Base-by-base conservation (phyloP, 2,113 vertebrate genomes). In the Ibidorhyncha struthersii region DNA sequence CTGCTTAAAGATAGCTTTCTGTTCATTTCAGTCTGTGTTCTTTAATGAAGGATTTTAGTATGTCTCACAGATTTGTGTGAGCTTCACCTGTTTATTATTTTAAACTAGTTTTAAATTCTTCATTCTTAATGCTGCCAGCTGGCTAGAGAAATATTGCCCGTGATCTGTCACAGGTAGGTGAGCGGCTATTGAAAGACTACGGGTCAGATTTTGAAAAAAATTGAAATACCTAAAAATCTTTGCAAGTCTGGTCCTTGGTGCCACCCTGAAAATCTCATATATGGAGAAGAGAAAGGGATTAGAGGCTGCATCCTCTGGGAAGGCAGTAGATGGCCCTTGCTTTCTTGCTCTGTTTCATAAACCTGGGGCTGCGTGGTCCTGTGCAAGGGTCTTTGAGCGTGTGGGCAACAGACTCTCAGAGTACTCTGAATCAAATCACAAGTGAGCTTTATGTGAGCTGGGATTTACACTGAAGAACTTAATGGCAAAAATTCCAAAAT, bases 341-440 rank as follows among this genome's bases (percentile, higher is more conserved):
- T 58, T 40, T 27, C 73, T 65, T 27, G 20, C 53, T 77, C 10
- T 55, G 17, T 26, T 74, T 23, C 12, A 34, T 14, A 71, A 53
- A 5, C 14, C 10, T 34, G 9, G 27, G 34, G 15, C 30, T 82
- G 20, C 19, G 0, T 4, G 43, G 53, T 17, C 49, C 61, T 22
- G n/a, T 30, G 45, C 25, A 30, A 49, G 18, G 12, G 26, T 1
- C 50, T 62, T 7, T 7, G 65, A 34, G 40, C 1, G 0, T 3
- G 2, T 4, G 30, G 80, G 30, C 34, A 69, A 18, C 6, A 22
- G n/a, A 18, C 12, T 25, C 18, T 25, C 25, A 5, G 6, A 3
- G n/a, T 43, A 3, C 30, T 55, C 45, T 17, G 38, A n/a, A 14
- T n/a, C 67, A 14, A n/a, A n/a, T 30, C 40, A 10, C 0, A 5